Evolutionary conservation across 2,888 invertebrate genomes (phyloP), one percentile per base, ranked within the genome.

Genomic region (Nowickia ferox): DNA sequence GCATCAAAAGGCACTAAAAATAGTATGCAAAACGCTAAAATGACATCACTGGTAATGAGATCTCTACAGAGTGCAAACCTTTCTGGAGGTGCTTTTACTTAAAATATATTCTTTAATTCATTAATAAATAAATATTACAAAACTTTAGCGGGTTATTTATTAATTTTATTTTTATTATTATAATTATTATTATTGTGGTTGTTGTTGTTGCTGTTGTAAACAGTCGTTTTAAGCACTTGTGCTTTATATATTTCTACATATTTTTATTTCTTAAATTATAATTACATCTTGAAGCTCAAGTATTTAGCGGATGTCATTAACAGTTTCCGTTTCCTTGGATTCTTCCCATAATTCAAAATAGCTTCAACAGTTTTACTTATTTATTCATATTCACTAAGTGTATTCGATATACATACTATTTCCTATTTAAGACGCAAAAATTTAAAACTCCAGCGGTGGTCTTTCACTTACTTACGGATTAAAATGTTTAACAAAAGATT

Each of bases 261-360:
- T 30, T 66, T 30, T 48, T 9, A 51, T 42, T 61, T 38, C 11
- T 6, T 17, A 10, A 17, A 42, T 53, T 63, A 53, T 53, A 66
- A 75, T 61, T 71, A 40, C 71, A 59, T 19, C 51, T 76, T 66
- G 8, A 72, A 77, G 22, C 59, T 38, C 19, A 81, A 66, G n/a
- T 65, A 86, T 61, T 82, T 75, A 19, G 65, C 87, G 88, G 87
- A 88, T 85, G 87, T 88, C 88, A 88, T 86, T 87, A 86, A 85
- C 88, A 88, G 87, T 69, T 87, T 87, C 84, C 84, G 87, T 87
- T 87, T 87, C 86, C 87, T 84, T 66, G 72, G 82, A 46, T 44
- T 81, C 59, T 22, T 42, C 1, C 17, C 15, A 17, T 44, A 59
- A 42, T 74, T 51, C 11, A n/a, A 61, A 13, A 68, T 68, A 38